Base-by-base conservation (phyloP, 2,797 vertebrate species). In the Heteromormyrus szaboi region DNA sequence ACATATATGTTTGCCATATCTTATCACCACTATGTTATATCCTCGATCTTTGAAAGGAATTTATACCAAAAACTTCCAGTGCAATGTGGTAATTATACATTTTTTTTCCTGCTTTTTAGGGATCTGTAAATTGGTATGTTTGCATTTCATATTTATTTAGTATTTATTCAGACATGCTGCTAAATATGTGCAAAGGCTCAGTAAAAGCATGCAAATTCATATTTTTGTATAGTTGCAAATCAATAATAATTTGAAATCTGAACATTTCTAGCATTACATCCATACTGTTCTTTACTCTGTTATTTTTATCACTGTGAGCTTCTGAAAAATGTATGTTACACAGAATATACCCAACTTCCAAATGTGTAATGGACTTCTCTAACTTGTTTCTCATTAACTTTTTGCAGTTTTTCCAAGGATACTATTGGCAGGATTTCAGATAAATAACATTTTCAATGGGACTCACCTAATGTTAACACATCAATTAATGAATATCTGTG, bases 71-170 rank as follows among this genome's bases (percentile, higher is more conserved):
- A 88, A 88, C 53, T 48, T 89, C 62, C 37, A 76, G 68, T 86
- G 85, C 85, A 86, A 59, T 89, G 88, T 89, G 65, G 65, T 89
- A 54, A 19, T 56, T 54, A 86, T 89, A 89, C 85, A 76, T 48
- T 50, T 19, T 48, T 41, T 89, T 76, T 89, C 50, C 65, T 89
- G 72, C 85, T 62, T 72, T n/a, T 76, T 89, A 62, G 50, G 62
- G 59, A 25, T 86, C 65, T 89, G 84, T 76, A 89, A 86, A 76
- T 76, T 89, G 84, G 81, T 86, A 65, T 85, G 83, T 89, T 46
- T 86, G 88, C 48, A 86, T 37, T 76, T 53, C 33, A 54, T 68
- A 86, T 65, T 53, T 22, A 54, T 50, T 76, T 72, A 56, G 48
- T 88, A 50, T 56, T 85, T 68, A 54, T 89, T 79, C 48, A 54